These are phyloP conservation scores for Blastobasis lacticolella DNA, from an alignment of 2,888 invertebrate species.

Conservation along the genomic window DNA sequence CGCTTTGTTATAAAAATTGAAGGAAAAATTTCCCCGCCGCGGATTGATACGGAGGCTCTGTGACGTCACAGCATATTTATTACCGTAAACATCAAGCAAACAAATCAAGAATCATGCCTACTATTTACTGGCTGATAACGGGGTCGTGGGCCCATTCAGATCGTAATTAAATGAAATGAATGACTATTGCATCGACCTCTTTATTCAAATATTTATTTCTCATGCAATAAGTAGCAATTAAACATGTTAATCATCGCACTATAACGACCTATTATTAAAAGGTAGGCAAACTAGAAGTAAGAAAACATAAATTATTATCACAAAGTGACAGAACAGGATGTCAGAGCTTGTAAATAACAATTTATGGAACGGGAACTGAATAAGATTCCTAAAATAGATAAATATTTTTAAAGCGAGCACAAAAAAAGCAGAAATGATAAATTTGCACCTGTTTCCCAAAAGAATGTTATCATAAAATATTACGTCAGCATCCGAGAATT, in stretches of 20 bases:
- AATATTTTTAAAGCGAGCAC: slow-evolving; percentile 8
- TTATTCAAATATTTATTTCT: slow-evolving; percentile 7
- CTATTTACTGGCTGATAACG: slow-evolving; percentile 37
- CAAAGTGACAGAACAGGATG: no score
- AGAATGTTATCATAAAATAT: slow-evolving; percentile 16
- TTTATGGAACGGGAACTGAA: no score
- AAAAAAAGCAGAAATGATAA: neutral
- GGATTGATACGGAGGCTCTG: no score
- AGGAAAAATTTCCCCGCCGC: no score
- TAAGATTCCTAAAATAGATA: neutral
- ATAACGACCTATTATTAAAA: no score
- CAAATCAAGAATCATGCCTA: neutral
- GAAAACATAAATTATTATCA: no score
- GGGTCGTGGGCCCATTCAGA: slow-evolving; percentile 50
- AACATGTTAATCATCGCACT: no score
- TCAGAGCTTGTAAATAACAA: no score
- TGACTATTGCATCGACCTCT: slow-evolving; percentile 23
- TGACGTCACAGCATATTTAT: no score
- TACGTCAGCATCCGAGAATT: slow-evolving; percentile 21
- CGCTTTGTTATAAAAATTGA: no score
- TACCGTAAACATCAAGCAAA: no score
- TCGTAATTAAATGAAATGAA: slow-evolving; percentile 52
- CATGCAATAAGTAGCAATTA: neutral
- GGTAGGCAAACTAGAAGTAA: no score
- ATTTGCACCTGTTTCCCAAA: slow-evolving; percentile 1